These are phyloP conservation scores for Polydesmus complanatus DNA, from an alignment of 2,888 invertebrate genomes.

Conservation along the genomic window DNA sequence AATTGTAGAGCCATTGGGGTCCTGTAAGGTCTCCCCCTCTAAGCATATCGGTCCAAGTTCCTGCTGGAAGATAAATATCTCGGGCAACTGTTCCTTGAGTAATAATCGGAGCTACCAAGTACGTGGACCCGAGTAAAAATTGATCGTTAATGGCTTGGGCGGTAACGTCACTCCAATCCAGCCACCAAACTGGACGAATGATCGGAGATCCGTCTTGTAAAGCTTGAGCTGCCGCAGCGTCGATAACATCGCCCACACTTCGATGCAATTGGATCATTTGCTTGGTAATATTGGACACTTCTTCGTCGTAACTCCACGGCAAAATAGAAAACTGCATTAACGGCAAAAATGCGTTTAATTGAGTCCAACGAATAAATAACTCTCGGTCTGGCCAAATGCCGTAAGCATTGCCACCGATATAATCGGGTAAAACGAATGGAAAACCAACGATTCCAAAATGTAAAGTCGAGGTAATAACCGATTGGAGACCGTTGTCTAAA, in stretches of 20 bases:
- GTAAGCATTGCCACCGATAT: conserved; percentile 44
- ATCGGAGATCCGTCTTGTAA: conserved; percentile 51
- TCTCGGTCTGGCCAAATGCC: conserved; percentile 29
- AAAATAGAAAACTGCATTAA: conserved; percentile 61
- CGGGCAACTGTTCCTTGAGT: conserved; percentile 44
- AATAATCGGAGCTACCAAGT: conserved; percentile 64
- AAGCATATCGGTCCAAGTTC: conserved; percentile 45
- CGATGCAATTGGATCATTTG: conserved; percentile 52
- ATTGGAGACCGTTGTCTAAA: conserved; percentile 51
- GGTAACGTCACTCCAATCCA: conserved; percentile 49
- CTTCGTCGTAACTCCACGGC: conserved; percentile 55
- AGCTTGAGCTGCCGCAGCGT: conserved; percentile 43
- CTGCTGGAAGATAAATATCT: conserved; percentile 59
- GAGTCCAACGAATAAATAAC: conserved; percentile 58
- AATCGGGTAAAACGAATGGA: conserved; percentile 60
- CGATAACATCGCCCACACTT: conserved; percentile 39
- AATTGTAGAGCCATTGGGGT: conserved; percentile 46
- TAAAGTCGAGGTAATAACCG: conserved; percentile 54
- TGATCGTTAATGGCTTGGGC: conserved; percentile 45
- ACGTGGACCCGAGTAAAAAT: conserved; percentile 58
- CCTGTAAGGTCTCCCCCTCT: conserved; percentile 37
- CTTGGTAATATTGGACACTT: conserved; percentile 44
- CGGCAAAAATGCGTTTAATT: conserved; percentile 62
- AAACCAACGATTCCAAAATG: conserved; percentile 48
- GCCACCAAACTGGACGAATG: conserved; percentile 75